These are phyloP conservation scores for Sebastes kiyomatsui DNA, from an alignment of 2,797 vertebrate genomes.

Conservation along the genomic window DNA sequence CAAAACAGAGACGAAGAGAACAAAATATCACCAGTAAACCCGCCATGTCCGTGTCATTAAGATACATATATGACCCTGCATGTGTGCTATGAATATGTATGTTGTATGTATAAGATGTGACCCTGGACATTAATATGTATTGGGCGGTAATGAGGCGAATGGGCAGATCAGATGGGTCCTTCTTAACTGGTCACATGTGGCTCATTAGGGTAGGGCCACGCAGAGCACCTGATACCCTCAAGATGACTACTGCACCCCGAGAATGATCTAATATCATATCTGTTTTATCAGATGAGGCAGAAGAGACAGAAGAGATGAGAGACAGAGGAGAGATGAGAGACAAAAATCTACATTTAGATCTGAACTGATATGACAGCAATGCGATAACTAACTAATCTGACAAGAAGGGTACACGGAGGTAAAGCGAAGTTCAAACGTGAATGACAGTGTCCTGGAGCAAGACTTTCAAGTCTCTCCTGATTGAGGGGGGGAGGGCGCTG, in stretches of 20 bases:
- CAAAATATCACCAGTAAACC: constrained; percentile 46
- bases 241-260: constrained; percentile 57
- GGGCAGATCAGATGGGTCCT: constrained; percentile 80
- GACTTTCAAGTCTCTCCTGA: not conserved
- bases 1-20: constrained; percentile 40
- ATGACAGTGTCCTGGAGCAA: not conserved
- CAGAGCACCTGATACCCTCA: constrained; percentile 76
- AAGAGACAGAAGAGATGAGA: not conserved
- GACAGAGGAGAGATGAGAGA: not conserved
- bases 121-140: constrained; percentile 83
- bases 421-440: constrained; percentile 11
- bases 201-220: constrained; percentile 74
- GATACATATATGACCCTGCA: constrained; percentile 71
- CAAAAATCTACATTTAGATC: constrained; percentile 9
- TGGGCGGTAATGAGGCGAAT: constrained; percentile 80
- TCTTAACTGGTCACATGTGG: constrained; percentile 83
- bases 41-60: constrained; percentile 58
- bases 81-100: constrained; percentile 82
- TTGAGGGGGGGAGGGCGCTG: not conserved
- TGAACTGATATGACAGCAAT: constrained; percentile 2
- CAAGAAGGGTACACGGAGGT: not conserved
- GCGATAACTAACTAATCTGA: not conserved
- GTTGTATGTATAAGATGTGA: constrained; percentile 80
- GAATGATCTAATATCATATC: constrained; percentile 58
- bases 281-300: constrained; percentile 12